Evolutionary conservation across 2,888 invertebrate species (phyloP).

Genomic region (Hirtodrosophila histrioides): DNA sequence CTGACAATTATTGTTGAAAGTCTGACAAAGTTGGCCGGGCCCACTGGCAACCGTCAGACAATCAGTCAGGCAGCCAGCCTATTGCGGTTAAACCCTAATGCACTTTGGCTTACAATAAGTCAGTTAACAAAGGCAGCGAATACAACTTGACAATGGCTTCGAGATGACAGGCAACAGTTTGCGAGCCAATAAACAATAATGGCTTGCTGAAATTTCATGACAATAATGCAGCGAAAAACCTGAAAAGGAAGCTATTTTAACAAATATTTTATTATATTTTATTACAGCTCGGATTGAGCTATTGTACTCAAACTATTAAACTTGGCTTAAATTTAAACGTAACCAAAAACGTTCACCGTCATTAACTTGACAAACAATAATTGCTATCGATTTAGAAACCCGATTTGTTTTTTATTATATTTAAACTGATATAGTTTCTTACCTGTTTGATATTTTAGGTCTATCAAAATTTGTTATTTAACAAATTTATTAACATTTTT

Average conservation of each 20-base stretch:
- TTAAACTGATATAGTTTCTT: no score
- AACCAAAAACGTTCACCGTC: no score
- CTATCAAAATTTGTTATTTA: no score
- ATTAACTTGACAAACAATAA: no score
- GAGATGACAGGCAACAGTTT: constrained; percentile 5
- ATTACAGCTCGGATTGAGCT: background rate
- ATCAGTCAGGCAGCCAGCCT: background rate
- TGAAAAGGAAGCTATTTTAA: background rate
- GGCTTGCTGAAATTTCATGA: background rate
- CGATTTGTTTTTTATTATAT: no score
- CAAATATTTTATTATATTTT: background rate
- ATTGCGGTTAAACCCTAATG: constrained; percentile 1
- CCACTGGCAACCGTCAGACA: background rate
- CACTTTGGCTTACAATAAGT: constrained; percentile 7
- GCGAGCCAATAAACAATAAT: background rate
- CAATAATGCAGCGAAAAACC: constrained; percentile 1
- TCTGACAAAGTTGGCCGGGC: background rate
- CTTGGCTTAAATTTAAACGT: no score
- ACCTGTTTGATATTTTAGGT: no score
- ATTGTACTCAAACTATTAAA: background rate
- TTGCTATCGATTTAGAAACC: no score
- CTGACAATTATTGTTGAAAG: background rate
- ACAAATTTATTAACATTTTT: no score
- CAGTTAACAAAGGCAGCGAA: constrained; percentile 6
- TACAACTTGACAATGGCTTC: constrained; percentile 8